These are phyloP conservation scores for Azemiops feae DNA, from an alignment of 2,113 vertebrate species.

Conservation along the genomic window DNA sequence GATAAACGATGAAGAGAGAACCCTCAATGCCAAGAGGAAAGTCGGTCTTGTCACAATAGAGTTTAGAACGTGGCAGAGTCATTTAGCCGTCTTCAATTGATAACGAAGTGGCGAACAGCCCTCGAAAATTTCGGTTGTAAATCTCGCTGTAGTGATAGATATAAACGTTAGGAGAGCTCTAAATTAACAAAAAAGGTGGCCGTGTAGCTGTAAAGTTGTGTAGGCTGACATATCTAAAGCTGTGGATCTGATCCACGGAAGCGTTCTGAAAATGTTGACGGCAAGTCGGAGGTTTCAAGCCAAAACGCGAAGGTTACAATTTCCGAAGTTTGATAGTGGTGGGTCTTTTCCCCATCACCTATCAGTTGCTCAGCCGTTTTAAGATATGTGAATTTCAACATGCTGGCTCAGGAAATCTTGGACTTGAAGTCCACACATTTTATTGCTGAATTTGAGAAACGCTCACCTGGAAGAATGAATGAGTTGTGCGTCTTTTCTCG, in stretches of 20 bases:
- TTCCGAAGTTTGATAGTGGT: not conserved
- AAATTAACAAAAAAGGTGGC: not conserved
- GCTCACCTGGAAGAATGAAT: not conserved
- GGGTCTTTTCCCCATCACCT: not conserved
- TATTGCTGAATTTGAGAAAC: not conserved
- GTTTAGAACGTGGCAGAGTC: no score
- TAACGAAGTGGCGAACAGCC: not conserved
- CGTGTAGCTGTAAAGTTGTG: not conserved
- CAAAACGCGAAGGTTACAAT: not conserved
- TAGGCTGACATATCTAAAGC: not conserved
- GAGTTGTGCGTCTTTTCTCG: not conserved
- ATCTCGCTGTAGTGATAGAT: not conserved
- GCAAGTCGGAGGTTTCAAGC: not conserved
- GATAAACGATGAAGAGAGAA: not conserved
- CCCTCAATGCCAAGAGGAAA: not conserved
- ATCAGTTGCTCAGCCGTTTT: not conserved
- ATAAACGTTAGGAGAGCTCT: not conserved
- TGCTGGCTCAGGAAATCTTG: not conserved
- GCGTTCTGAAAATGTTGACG: not conserved
- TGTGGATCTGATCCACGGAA: no score
- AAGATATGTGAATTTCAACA: not conserved
- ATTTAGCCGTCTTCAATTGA: not conserved
- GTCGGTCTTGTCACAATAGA: no score
- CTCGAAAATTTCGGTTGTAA: not conserved
- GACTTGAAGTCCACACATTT: not conserved